Evolutionary conservation across 1,140 invertebrate species (phyloP), one percentile per base, ranked within the genome.

Genomic region (Watersipora subatra): DNA sequence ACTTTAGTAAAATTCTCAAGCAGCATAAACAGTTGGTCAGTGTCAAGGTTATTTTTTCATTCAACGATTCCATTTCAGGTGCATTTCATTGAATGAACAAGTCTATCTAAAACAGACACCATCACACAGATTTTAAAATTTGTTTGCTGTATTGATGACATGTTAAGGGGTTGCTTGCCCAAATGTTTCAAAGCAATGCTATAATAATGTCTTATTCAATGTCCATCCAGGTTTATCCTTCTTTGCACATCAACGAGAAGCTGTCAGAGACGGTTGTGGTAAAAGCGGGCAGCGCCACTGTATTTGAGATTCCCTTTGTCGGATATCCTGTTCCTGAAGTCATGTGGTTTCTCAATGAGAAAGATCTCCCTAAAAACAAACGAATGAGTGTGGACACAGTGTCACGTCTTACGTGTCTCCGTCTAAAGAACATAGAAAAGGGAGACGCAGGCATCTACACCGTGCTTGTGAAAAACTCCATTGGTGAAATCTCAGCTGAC

Each of bases 401-500:
- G 0, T 92, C 93, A 77, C 58, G 67, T 28, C 34, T 68, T n/a
- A 68, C 68, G 17, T 59, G 62, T 24, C 63, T 69, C 28, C 20
- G 30, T n/a, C 34, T 69, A 1, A 62, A 61, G 26, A 57, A 63
- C 22, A 87, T 89, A 27, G 88, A 89, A 75, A 83, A 91, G 64
- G 82, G 83, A 1, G 91, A 96, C 74, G 91, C 89, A 71, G 92
- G 92, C 64, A 81, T 85, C 69, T 93, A 93, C 74, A 86, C 88
- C 67, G 79, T 95, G 57, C 81, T 87, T 20, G 72, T 94, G 62
- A 89, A 89, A 73, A 94, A 96, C 75, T 88, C 87, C 73, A 90
- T 89, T 68, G 93, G 93, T 29, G 86, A 87, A 66, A 92, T 94
- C 75, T 90, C 93, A 77, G 91, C 90, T 2, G 89, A 87, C 67